Evolutionary conservation across 2,888 invertebrate genomes (phyloP).

Genomic region (Drosophila melanocephala): DNA sequence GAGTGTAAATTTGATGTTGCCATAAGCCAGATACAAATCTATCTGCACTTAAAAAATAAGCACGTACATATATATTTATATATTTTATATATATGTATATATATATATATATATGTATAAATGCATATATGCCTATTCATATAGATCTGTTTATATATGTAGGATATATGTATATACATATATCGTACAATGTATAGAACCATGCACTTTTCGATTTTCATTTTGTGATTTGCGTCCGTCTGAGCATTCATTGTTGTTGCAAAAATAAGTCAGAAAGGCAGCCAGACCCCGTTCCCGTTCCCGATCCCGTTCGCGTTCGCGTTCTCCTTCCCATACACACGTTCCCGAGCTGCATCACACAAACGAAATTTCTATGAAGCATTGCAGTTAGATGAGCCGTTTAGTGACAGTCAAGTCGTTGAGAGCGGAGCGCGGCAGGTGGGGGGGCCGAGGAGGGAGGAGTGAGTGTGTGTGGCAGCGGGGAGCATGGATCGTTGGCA

Average conservation of each 20-base stretch:
- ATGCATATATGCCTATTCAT: conserved; percentile 7
- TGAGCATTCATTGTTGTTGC: conserved; percentile 72
- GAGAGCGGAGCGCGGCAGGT: conserved; percentile 34
- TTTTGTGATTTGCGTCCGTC: conserved; percentile 66
- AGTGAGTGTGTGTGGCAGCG: neutral
- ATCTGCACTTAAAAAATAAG: conserved; percentile 30
- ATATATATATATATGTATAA: conserved; percentile 12
- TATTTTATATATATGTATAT: conserved; percentile 23
- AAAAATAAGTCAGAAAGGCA: conserved; percentile 82
- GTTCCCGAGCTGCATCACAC: conserved; percentile 33
- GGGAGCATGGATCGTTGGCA: conserved; percentile 51
- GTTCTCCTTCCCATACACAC: neutral
- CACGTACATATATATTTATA: conserved; percentile 10
- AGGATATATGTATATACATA: conserved; percentile 15
- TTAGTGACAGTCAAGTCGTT: conserved; percentile 78
- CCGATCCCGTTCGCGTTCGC: neutral
- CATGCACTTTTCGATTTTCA: conserved; percentile 76
- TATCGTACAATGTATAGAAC: conserved; percentile 42
- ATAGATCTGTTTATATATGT: conserved; percentile 24
- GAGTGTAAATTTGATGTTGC: conserved; percentile 76
- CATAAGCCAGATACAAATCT: conserved; percentile 62
- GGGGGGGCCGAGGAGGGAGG: conserved; percentile 7
- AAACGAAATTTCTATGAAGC: conserved; percentile 79
- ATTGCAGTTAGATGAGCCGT: conserved; percentile 82
- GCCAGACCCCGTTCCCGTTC: conserved; percentile 35